phyloP scores from a whole-genome alignment of 2,797 vertebrate species.

The Anabas testudineus region DNA sequence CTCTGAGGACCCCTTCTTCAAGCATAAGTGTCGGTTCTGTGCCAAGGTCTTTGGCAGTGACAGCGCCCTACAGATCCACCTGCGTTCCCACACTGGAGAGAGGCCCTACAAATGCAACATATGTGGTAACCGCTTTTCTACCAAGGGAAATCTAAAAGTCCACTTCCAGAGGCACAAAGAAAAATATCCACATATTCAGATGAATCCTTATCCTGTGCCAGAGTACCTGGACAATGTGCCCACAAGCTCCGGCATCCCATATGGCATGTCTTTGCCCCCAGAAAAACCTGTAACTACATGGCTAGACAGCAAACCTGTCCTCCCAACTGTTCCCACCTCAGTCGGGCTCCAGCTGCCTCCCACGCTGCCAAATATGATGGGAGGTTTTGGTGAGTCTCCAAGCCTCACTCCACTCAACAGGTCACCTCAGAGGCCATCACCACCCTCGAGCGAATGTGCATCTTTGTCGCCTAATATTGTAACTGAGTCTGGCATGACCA shows the following conservation, averaged over 20 bases:
- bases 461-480: constrained; percentile 94
- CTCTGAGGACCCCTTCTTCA: constrained; percentile 98
- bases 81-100: constrained; percentile 98
- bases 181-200: constrained; percentile 99
- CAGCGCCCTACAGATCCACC: constrained; percentile 98
- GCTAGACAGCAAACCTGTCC: constrained; percentile 97
- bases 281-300: constrained; percentile 99
- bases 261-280: constrained; percentile 97
- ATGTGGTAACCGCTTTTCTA: constrained; percentile 99
- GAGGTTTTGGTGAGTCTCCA: constrained; percentile 91
- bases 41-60: constrained; percentile 99
- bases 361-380: constrained; percentile 88
- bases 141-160: constrained; percentile 99
- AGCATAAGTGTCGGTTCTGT: constrained; percentile 99
- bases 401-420: constrained; percentile 93
- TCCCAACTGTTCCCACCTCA: constrained; percentile 91
- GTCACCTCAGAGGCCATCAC: constrained; percentile 96
- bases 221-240: constrained; percentile 99
- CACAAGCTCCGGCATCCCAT: constrained; percentile 98
- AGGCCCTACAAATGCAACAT: constrained; percentile 99
- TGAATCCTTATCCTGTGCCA: constrained; percentile 99
- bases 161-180: constrained; percentile 99
- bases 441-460: constrained; percentile 95
- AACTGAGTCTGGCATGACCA: constrained; percentile 84
- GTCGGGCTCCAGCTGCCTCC: constrained; percentile 94